Percentiles rank a stretch among this genome's conserved stretches.
Evolutionary conservation across 2,888 invertebrate genomes (phyloP).

Genomic region (Panzeria rudis): DNA sequence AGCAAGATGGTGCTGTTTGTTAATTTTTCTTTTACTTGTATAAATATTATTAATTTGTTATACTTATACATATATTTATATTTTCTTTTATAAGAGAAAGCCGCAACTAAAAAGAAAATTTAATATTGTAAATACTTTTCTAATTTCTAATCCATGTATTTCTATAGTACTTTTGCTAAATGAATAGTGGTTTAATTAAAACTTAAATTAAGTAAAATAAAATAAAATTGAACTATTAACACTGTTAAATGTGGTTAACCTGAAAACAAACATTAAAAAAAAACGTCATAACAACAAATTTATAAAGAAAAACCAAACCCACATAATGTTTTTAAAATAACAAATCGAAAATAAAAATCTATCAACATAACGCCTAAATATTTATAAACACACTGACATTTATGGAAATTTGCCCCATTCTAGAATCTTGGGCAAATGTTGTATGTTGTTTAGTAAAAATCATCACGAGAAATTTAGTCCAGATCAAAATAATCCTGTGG

Average conservation of each 20-base stretch:
- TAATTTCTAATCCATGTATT: not conserved
- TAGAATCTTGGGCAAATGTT: not conserved
- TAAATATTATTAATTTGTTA: conserved; percentile 16
- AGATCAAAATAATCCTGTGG: not conserved
- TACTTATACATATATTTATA: not conserved
- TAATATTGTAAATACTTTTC: conserved; percentile 6
- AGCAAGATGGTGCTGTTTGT: conserved; percentile 44
- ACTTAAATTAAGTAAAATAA: conserved; percentile 4
- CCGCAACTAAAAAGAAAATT: conserved; percentile 47
- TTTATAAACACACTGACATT: conserved; percentile 34
- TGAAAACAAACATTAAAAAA: conserved; percentile 38
- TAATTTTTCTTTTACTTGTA: conserved; percentile 9
- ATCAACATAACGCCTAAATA: conserved; percentile 57
- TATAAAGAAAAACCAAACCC: conserved; percentile 59
- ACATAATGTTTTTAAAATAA: conserved; percentile 54
- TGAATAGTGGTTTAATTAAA: conserved; percentile 1
- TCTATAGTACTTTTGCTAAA: not conserved
- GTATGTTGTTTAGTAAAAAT: not conserved
- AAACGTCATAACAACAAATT: conserved; percentile 44
- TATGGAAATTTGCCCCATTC: conserved; percentile 26
- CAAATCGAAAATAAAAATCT: conserved; percentile 58
- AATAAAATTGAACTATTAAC: conserved; percentile 28
- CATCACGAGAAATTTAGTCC: too few relatives aligned
- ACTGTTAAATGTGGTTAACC: conserved; percentile 64
- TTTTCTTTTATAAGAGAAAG: conserved; percentile 56